phyloP scores from a whole-genome alignment of 2,888 invertebrate species.

The Lochmaea capreae region DNA sequence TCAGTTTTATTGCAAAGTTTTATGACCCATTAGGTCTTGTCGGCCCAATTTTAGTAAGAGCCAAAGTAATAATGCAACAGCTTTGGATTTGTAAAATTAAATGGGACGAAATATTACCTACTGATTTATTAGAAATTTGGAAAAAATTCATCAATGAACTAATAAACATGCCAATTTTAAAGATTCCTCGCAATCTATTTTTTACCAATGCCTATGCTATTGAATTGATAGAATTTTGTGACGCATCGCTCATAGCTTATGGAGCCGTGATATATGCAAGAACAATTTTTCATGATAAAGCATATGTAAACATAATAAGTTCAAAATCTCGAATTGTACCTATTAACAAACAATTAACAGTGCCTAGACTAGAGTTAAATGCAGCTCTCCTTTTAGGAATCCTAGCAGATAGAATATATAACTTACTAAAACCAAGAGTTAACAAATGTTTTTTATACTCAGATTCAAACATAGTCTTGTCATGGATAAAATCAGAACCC shows the following conservation, averaged over 20 bases:
- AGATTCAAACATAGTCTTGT: neutral
- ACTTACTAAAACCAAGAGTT: neutral
- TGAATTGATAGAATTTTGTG: too few relatives aligned
- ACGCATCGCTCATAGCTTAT: too few relatives aligned
- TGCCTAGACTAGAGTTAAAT: neutral
- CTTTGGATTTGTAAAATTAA: too few relatives aligned
- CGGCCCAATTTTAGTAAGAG: conserved; percentile 30
- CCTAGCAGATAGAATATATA: neutral
- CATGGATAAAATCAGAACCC: too few relatives aligned
- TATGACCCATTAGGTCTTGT: conserved; percentile 37
- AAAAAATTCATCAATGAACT: too few relatives aligned
- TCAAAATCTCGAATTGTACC: neutral
- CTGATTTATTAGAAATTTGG: too few relatives aligned
- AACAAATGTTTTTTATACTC: neutral
- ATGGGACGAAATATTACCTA: too few relatives aligned
- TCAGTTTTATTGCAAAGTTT: conserved; percentile 27
- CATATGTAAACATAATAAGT: neutral
- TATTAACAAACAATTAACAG: neutral
- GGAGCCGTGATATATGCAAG: neutral
- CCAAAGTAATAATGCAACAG: conserved; percentile 37
- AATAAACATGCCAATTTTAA: too few relatives aligned
- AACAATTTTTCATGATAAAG: neutral
- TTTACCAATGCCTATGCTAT: too few relatives aligned
- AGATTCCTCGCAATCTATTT: too few relatives aligned
- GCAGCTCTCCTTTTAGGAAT: too few relatives aligned